Evolutionary conservation across 2,113 vertebrate genomes (phyloP), one percentile per base, ranked within the genome.

Genomic region (Parus major): DNA sequence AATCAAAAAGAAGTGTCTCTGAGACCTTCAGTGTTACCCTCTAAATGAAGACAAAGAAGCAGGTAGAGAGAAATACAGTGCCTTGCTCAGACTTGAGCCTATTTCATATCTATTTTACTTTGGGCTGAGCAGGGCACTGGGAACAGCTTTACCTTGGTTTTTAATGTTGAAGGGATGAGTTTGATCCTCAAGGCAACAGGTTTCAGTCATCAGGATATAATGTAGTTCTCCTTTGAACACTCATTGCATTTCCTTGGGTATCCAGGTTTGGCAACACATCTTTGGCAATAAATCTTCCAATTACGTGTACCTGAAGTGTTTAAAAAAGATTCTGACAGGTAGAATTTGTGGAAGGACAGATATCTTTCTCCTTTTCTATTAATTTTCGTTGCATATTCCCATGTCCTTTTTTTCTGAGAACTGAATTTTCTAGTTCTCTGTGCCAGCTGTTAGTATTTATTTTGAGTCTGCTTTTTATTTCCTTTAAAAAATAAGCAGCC

Each of bases 71-170:
- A 55, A 91, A 33, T 15, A 2, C 15, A 24, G 7, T 22, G 60
- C 21, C 28, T 42, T 35, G 42, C 25, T 82, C 36, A 41, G n/a
- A 36, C 11, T 12, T 16, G 36, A 36, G 20, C 2, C 86, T 25
- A 3, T 65, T 78, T 42, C 15, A 0, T 8, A 3, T 10, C 11
- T 68, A 0, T 35, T 59, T 42, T 27, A 20, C 41, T 64, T 84
- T 63, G 85, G 31, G 35, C 28, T 64, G 65, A 25, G 47, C 44
- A 21, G 59, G 13, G 27, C 20, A 2, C 29, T 14, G 41, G 16
- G 39, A 39, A 5, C 39, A 69, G 41, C 31, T 65, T 79, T 36
- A 17, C 41, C 70, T 49, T 42, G 49, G 16, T 23, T 17, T 65
- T 33, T 57, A 17, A 10, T 17, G 9, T 3, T 29, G n/a, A 36